phyloP scores from a whole-genome alignment of 2,797 vertebrate genomes.

The Syndactyla subalaris region DNA sequence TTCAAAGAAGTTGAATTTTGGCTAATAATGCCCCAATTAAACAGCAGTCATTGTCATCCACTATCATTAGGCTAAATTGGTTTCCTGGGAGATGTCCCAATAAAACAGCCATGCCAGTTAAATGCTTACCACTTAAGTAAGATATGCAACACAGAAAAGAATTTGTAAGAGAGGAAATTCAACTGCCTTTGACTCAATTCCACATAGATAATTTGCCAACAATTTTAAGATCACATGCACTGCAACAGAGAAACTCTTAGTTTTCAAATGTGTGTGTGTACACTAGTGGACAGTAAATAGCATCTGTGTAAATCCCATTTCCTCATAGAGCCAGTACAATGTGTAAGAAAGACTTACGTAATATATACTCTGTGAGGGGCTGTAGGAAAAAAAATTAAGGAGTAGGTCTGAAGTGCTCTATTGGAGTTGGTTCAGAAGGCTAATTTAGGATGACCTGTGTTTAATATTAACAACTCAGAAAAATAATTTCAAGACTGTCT shows the following conservation, averaged over 20 bases:
- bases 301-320: neutral
- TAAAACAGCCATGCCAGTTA: slow-evolving; percentile 26
- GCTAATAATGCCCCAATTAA: slow-evolving; percentile 60
- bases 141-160: neutral
- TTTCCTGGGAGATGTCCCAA: slow-evolving; percentile 52
- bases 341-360: neutral
- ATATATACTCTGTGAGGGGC: neutral
- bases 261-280: neutral
- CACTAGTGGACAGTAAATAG: neutral
- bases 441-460: neutral
- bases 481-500: neutral
- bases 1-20: slow-evolving; percentile 21
- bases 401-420: neutral
- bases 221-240: neutral
- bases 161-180: neutral
- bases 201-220: neutral
- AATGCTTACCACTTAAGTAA: neutral
- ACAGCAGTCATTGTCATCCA: slow-evolving; percentile 37
- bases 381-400: neutral
- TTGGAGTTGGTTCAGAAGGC: neutral
- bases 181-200: neutral
- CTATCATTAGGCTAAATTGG: slow-evolving; percentile 47
- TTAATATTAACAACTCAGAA: neutral
- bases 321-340: neutral
- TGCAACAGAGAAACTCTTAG: neutral